These are phyloP conservation scores for Heterohyrax brucei DNA, from an alignment of 2,797 vertebrate genomes.

Conservation along the genomic window DNA sequence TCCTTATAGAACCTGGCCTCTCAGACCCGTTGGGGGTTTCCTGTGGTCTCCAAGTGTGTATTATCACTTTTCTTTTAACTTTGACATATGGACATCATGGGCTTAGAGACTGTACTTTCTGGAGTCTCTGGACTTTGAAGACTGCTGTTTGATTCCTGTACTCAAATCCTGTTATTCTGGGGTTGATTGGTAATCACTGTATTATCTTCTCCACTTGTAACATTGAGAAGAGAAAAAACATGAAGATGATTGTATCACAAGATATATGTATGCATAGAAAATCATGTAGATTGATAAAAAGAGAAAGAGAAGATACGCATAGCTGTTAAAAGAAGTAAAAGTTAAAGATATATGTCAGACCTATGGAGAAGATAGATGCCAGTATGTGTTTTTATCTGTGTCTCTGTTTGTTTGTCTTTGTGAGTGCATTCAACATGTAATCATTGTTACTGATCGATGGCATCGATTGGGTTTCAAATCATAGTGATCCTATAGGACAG, in stretches of 20 bases:
- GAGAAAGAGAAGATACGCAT: background rate
- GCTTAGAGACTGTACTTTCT: background rate
- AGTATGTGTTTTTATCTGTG: background rate
- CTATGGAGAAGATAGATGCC: background rate
- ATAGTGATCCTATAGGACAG: background rate
- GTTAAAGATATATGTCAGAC: background rate
- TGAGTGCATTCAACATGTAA: background rate
- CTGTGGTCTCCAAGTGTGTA: background rate
- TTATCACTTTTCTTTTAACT: slow-evolving; percentile 39
- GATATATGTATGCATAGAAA: background rate
- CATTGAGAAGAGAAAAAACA: background rate
- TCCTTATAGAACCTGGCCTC: background rate
- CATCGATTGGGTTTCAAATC: too few species aligned
- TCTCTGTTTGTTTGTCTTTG: background rate
- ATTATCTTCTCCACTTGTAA: background rate
- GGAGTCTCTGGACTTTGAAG: slow-evolving; percentile 16
- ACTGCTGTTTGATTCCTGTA: background rate
- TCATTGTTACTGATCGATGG: too few species aligned
- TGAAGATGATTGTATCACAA: background rate
- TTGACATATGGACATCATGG: background rate
- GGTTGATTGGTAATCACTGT: background rate
- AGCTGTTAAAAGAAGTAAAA: background rate
- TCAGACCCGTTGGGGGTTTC: background rate
- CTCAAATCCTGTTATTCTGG: background rate
- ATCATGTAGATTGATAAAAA: background rate